A percentile compares a stretch with the other conserved stretches of the same genome.
Conservation (phyloP, 2,888 invertebrate species). For the Loripinus fragilis region DNA sequence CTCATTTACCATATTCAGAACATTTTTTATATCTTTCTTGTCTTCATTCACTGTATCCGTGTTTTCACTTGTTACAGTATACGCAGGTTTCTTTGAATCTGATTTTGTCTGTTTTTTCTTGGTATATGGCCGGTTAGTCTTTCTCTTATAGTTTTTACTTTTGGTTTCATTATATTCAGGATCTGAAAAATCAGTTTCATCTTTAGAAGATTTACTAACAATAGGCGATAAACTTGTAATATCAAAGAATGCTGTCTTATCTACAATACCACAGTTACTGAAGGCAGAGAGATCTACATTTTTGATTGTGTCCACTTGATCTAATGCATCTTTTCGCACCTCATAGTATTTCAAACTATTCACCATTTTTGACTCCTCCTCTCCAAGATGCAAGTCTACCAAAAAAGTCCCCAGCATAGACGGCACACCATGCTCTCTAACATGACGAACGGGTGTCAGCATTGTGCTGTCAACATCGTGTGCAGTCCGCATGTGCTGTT, state of each 20-base stretch:
- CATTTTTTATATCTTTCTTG: too few relatives aligned
- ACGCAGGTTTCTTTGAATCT: neutral
- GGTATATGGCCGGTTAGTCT: neutral
- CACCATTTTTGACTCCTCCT: neutral
- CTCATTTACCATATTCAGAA: neutral
- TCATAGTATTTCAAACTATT: conserved; percentile 4
- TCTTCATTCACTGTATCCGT: too few relatives aligned
- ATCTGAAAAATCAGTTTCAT: neutral
- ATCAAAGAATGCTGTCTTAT: neutral
- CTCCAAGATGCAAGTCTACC: neutral
- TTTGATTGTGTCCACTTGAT: neutral
- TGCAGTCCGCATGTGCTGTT: neutral
- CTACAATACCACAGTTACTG: neutral
- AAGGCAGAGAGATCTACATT: neutral
- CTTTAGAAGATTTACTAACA: neutral
- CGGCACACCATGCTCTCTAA: conserved; percentile 4
- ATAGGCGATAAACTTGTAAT: neutral
- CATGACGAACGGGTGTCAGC: neutral
- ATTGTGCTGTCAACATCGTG: neutral
- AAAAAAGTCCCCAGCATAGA: neutral
- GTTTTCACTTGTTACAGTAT: too few relatives aligned
- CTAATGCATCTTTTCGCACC: neutral
- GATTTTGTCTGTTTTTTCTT: neutral
- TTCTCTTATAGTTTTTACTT: neutral
- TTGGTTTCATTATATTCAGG: neutral